These are phyloP conservation scores for Pseudolaguvia tuberculata DNA, from an alignment of 2,113 vertebrate genomes.

Conservation along the genomic window DNA sequence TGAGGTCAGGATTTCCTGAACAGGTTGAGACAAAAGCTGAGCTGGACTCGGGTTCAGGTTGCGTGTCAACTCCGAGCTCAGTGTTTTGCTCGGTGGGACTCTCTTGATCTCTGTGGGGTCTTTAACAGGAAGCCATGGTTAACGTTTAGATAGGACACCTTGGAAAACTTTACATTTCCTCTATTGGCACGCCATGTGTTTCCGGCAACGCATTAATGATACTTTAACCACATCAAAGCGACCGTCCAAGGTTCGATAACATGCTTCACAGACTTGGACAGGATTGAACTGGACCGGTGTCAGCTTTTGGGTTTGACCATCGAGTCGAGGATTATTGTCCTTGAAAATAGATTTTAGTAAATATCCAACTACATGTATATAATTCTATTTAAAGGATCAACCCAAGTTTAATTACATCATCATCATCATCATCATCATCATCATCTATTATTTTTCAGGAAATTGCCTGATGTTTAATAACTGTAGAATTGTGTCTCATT, in stretches of 20 bases:
- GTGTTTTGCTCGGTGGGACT: conserved; percentile 26
- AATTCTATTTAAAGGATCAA: not conserved
- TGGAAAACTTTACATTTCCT: conserved; percentile 33
- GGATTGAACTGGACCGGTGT: conserved; percentile 26
- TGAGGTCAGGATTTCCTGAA: not conserved
- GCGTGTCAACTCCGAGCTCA: conserved; percentile 1
- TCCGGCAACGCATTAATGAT: conserved; percentile 46
- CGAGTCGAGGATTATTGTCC: not conserved
- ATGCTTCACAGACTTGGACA: not conserved
- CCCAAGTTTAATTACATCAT: too few relatives aligned
- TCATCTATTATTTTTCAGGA: not conserved
- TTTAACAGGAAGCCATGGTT: conserved; percentile 36
- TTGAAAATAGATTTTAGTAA: not conserved
- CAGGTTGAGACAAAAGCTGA: not conserved
- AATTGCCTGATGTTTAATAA: not conserved
- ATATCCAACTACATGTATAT: not conserved
- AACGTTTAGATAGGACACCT: conserved; percentile 46
- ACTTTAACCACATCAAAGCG: conserved; percentile 47
- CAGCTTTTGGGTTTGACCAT: conserved; percentile 8
- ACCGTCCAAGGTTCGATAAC: conserved; percentile 27
- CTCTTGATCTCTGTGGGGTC: conserved; percentile 52
- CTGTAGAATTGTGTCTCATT: conserved; percentile 36
- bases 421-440: not conserved
- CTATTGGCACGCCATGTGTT: conserved; percentile 41
- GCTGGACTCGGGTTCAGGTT: conserved; percentile 10